A percentile compares a stretch with the other conserved stretches of the same genome.
Conservation (phyloP, 2,113 vertebrate species). For the Cyanocitta stelleri region DNA sequence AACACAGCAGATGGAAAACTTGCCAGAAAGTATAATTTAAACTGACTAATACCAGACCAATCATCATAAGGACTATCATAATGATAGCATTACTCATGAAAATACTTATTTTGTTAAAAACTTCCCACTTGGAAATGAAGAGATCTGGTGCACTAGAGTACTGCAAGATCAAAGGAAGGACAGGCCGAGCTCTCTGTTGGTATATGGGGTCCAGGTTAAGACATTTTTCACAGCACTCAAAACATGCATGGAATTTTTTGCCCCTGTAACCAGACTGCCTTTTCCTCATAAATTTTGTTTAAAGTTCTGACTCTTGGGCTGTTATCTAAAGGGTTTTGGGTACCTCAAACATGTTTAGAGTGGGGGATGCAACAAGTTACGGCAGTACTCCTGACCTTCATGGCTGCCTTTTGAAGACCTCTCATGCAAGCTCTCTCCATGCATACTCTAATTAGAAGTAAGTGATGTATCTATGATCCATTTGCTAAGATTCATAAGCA, state of each 20-base stretch:
- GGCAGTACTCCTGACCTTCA: background rate
- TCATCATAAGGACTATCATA: background rate
- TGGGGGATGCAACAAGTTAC: background rate
- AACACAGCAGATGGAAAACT: background rate
- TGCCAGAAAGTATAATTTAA: background rate
- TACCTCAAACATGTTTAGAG: background rate
- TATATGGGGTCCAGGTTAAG: background rate
- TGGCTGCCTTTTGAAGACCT: background rate
- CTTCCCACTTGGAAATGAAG: background rate
- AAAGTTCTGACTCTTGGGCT: background rate
- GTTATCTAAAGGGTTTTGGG: background rate
- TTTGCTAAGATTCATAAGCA: background rate
- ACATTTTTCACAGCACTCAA: background rate
- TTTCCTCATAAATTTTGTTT: background rate
- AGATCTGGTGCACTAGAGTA: background rate
- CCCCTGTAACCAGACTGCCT: background rate
- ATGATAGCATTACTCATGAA: slow-evolving; percentile 11
- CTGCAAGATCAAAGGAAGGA: background rate
- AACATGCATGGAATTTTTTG: background rate
- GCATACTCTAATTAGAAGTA: background rate
- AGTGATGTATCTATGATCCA: background rate
- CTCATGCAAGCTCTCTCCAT: background rate
- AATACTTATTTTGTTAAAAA: background rate
- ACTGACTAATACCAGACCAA: slow-evolving; percentile 11
- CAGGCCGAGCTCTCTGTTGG: background rate